Percentiles rank a stretch among this genome's conserved stretches.
These are phyloP conservation scores for Ophiodon elongatus DNA, from an alignment of 2,113 vertebrate genomes.

Conservation along the genomic window DNA sequence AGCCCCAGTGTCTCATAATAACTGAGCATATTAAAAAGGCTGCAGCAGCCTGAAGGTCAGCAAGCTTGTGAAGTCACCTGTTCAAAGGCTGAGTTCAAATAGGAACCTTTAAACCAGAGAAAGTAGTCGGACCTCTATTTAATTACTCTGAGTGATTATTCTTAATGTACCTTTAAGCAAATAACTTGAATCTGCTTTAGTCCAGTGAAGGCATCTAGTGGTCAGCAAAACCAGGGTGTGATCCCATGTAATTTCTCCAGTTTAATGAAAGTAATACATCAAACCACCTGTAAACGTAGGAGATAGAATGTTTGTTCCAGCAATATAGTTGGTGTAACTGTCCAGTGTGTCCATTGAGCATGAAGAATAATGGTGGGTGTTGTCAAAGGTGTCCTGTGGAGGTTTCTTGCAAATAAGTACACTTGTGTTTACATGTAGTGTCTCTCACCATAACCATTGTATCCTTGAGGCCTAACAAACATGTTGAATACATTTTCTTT, in stretches of 20 bases:
- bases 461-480: neutral
- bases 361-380: conserved; percentile 5
- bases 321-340: neutral
- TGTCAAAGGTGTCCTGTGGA: neutral
- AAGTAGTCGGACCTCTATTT: neutral
- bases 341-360: neutral
- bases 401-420: neutral
- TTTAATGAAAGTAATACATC: conserved; percentile 57
- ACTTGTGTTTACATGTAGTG: conserved; percentile 13
- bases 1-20: conserved; percentile 2
- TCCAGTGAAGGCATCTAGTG: neutral
- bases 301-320: neutral
- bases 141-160: neutral
- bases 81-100: conserved; percentile 21
- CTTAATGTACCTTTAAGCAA: conserved; percentile 36
- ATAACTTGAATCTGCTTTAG: neutral
- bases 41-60: conserved; percentile 18
- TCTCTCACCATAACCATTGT: neutral
- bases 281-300: conserved; percentile 7
- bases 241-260: conserved; percentile 18
- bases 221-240: conserved; percentile 18
- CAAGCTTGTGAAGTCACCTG: conserved; percentile 11
- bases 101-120: neutral
- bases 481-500: neutral
- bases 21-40: neutral